Percentiles rank a stretch among this genome's conserved stretches.
These are phyloP conservation scores for Chymomyza amoena DNA, from an alignment of 2,888 invertebrate genomes.

Conservation along the genomic window DNA sequence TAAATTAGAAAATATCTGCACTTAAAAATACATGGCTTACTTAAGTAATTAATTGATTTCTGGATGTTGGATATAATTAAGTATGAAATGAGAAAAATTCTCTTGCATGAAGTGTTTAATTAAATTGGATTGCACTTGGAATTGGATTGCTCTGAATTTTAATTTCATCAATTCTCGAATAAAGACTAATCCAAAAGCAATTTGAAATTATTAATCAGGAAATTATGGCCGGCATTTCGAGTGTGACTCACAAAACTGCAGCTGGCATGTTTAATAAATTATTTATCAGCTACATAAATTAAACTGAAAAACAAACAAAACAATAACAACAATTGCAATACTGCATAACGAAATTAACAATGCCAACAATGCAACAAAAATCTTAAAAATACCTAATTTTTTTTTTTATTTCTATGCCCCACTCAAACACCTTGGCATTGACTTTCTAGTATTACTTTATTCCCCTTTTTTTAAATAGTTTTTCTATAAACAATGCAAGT, in stretches of 20 bases:
- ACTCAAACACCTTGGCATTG: constrained; percentile 45
- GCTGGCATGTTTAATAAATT: constrained; percentile 51
- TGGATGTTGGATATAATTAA: not conserved
- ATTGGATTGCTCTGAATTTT: not conserved
- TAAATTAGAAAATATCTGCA: not conserved
- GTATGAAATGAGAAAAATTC: not conserved
- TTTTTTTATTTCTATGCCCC: not conserved
- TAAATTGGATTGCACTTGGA: not conserved
- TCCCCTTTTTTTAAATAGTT: not conserved
- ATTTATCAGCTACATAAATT: constrained; percentile 56
- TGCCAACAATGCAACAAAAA: constrained; percentile 32
- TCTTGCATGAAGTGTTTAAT: not conserved
- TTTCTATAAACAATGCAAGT: not conserved
- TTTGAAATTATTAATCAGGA: not conserved
- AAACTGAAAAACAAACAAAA: constrained; percentile 19
- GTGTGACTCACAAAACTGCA: constrained; percentile 39
- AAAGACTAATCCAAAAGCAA: not conserved
- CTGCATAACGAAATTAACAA: constrained; percentile 2
- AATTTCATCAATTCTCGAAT: not conserved
- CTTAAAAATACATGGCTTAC: not conserved
- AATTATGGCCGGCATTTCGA: constrained; percentile 1
- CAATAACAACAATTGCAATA: not conserved
- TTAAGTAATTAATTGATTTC: not conserved
- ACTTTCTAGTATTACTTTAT: constrained; percentile 17
- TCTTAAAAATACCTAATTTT: not conserved